These are phyloP conservation scores for Drosophila biarmipes DNA, from an alignment of 1,140 invertebrate genomes.

Conservation along the genomic window DNA sequence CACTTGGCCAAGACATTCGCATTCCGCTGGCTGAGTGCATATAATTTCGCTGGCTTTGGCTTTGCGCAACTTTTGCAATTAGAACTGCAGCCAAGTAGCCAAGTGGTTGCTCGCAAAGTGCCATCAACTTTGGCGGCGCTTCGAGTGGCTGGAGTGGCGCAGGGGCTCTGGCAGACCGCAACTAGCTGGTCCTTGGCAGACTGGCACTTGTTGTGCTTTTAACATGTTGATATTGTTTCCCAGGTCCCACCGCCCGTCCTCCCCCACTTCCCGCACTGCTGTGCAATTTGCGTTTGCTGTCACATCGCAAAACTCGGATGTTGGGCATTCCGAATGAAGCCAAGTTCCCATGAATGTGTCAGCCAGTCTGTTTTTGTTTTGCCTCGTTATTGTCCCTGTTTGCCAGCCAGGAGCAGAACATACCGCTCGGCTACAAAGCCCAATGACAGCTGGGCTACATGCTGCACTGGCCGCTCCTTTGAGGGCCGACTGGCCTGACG, in stretches of 20 bases:
- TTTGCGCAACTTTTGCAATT: conserved; percentile 72
- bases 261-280: conserved; percentile 8
- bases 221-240: conserved; percentile 56
- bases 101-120: conserved; percentile 55
- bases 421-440: conserved; percentile 19
- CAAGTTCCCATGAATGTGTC: conserved; percentile 46
- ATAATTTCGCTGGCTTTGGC: conserved; percentile 55
- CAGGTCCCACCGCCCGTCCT: background rate
- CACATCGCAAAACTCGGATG: conserved; percentile 30
- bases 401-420: conserved; percentile 13
- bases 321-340: conserved; percentile 37
- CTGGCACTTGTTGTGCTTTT: conserved; percentile 49
- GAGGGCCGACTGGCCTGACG: conserved; percentile 19
- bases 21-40: conserved; percentile 56
- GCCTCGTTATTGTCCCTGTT: conserved; percentile 28
- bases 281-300: conserved; percentile 45
- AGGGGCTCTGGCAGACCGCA: conserved; percentile 3
- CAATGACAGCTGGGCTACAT: conserved; percentile 34
- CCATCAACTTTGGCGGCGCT: conserved; percentile 46
- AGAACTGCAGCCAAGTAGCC: conserved; percentile 45
- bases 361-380: conserved; percentile 42
- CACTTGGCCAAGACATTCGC: conserved; percentile 38
- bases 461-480: conserved; percentile 32
- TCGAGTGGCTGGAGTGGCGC: conserved; percentile 21
- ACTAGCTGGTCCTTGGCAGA: conserved; percentile 9